Base-by-base conservation (phyloP, 2,113 vertebrate genomes). In the Erpornis zantholeuca region DNA sequence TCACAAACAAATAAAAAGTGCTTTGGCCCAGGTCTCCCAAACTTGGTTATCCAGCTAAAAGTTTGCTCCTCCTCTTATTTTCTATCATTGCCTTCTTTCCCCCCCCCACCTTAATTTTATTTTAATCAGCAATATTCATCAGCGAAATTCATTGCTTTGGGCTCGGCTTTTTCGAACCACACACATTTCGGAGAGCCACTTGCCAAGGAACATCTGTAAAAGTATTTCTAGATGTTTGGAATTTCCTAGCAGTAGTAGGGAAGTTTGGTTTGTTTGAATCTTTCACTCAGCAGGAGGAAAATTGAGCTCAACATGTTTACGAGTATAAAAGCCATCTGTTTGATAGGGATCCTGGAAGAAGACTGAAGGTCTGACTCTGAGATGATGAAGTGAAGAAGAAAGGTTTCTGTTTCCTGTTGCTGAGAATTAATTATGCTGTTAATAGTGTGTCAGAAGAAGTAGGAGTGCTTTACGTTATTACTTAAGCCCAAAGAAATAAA, bases 321-420 rank as follows among this genome's bases (percentile, higher is more conserved):
- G 88, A 90, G 95, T 94, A 94, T 97, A 93, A 96, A 97, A 97
- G 92, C 88, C 96, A 96, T 97, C 93, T 97, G 96, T 92, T 90
- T 95, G 96, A 96, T 96, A 96, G 93, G 76, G 88, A 93, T 82
- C 70, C 92, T 92, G 86, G 88, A 97, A 82, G 91, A 95, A 88
- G 90, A 70, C 92, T 40, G 94, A 92, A 78, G 90, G 93, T 71
- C 90, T 93, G 79, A 85, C 87, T 96, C 90, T 5, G 92, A 81
- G 85, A 94, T 92, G 95, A 97, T 95, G 96, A 95, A 95, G 94
- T 93, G 94, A 90, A 92, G 88, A 73, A 92, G 80, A 95, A 95
- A 92, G 33, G 72, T 93, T 86, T 92, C 91, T 95, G 84, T 83
- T 96, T 96, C 92, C 92, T 84, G 82, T 83, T 81, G 60, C 86